Evolutionary conservation across 2,797 vertebrate species (phyloP), one percentile per base, ranked within the genome.

Genomic region (Takifugu ocellatus): DNA sequence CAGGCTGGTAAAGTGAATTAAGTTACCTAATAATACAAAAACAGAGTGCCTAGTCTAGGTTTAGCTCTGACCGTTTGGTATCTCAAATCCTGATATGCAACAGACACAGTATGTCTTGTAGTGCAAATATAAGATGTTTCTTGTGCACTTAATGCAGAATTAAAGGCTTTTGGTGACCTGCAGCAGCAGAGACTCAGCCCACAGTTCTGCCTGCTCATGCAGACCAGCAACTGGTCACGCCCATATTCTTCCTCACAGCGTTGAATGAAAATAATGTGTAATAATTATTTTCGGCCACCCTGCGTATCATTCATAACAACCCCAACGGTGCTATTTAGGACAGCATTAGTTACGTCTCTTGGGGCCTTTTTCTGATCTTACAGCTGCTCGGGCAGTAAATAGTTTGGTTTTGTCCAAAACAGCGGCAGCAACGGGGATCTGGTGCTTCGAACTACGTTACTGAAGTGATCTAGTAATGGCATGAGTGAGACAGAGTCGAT

Each of bases 321-420:
- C 51, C 16, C 14, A 47, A 14, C 25, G 47, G 55, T 24, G 25
- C 56, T 66, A 55, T 58, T 72, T 55, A 16, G 55, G 45, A 16
- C 43, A 24, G 59, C 14, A 59, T 17, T 43, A 36, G 29, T 62
- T 31, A 33, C 51, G 9, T 43, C 36, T 5, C 33, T 39, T 61
- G 25, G 45, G 16, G 53, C 42, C 43, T 21, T 27, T 51, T 62
- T 54, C 42, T 59, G 44, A 62, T 15, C 16, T 42, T 59, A 55
- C 70, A 71, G 42, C 51, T 69, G 52, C 54, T 57, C 17, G 9
- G 11, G 52, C 9, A 9, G 60, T 27, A 56, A 51, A 61, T 21
- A 1, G 24, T 43, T 47, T 17, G 54, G 29, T 70, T 54, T 42
- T 56, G 33, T 15, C 29, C 21, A 55, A 17, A 68, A 49, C 49